A percentile compares a stretch with the other conserved stretches of the same genome.
Evolutionary conservation across 2,113 vertebrate genomes (phyloP).

Genomic region (Epinephelus cyanopodus): DNA sequence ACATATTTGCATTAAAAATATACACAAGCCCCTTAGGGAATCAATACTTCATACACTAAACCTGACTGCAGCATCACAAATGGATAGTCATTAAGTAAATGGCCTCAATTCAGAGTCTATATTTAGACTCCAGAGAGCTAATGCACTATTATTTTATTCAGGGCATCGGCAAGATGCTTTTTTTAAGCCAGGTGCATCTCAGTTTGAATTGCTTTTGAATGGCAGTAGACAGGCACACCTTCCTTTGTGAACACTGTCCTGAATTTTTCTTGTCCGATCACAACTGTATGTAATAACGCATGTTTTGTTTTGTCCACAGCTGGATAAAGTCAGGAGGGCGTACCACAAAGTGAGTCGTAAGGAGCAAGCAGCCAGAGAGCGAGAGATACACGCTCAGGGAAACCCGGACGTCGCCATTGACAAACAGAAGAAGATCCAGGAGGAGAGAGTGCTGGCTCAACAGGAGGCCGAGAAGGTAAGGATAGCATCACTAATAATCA

Average conservation of each 20-base stretch:
- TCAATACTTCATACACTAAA: constrained; percentile 35
- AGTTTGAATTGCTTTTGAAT: not conserved
- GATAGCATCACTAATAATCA: too few relatives aligned
- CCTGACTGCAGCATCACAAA: constrained; percentile 24
- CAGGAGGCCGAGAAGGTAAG: constrained; percentile 81
- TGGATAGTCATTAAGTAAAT: constrained; percentile 43
- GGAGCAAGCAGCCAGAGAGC: constrained; percentile 76
- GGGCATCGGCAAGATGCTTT: not conserved
- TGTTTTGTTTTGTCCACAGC: constrained; percentile 61
- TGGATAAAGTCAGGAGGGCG: constrained; percentile 82
- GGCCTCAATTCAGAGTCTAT: constrained; percentile 28
- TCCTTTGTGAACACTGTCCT: not conserved
- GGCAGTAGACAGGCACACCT: too few relatives aligned
- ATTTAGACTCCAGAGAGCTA: constrained; percentile 12
- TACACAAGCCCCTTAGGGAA: not conserved
- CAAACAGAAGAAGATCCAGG: constrained; percentile 84
- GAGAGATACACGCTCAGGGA: constrained; percentile 80
- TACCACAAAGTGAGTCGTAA: constrained; percentile 85
- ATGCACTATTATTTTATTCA: constrained; percentile 7
- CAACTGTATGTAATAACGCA: not conserved
- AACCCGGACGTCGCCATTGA: constrained; percentile 83
- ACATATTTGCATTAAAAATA: constrained; percentile 1
- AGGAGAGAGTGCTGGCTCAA: constrained; percentile 77
- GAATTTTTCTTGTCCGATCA: not conserved
- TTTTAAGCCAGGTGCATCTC: constrained; percentile 19